phyloP scores from a whole-genome alignment of 1,140 invertebrate species.

The Drosophila arizonae region DNA sequence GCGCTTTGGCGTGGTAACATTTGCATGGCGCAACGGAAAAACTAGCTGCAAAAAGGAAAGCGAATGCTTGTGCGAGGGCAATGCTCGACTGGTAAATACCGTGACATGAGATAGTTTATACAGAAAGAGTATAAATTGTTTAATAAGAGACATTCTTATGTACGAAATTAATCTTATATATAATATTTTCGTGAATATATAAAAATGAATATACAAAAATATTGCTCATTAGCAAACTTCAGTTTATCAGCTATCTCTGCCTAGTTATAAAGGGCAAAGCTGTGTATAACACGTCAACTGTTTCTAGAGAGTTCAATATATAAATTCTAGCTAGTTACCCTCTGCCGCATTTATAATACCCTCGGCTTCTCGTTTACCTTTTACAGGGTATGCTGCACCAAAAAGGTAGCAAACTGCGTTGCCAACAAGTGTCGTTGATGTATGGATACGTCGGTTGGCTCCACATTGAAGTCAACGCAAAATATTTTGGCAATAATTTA shows the following conservation, averaged over 20 bases:
- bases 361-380: not conserved
- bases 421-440: conserved; percentile 70
- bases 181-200: too few relatives aligned
- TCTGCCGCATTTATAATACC: not conserved
- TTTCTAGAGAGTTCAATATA: too few relatives aligned
- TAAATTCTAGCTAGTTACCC: too few relatives aligned
- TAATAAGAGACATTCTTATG: too few relatives aligned
- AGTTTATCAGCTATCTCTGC: too few relatives aligned
- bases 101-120: not conserved
- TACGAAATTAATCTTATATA: not conserved
- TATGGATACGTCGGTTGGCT: conserved; percentile 53
- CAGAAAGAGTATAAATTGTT: too few relatives aligned
- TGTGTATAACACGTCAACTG: too few relatives aligned
- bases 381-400: not conserved
- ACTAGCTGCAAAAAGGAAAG: conserved; percentile 15
- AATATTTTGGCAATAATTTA: conserved; percentile 60
- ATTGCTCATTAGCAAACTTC: too few relatives aligned
- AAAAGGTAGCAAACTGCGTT: conserved; percentile 33
- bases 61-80: not conserved
- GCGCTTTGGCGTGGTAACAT: conserved; percentile 65
- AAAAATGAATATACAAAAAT: too few relatives aligned
- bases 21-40: conserved; percentile 39
- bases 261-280: too few relatives aligned
- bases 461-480: conserved; percentile 38
- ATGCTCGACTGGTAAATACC: not conserved